Evolutionary conservation across 2,888 invertebrate genomes (phyloP).

Genomic region (Oxytorus armatus): DNA sequence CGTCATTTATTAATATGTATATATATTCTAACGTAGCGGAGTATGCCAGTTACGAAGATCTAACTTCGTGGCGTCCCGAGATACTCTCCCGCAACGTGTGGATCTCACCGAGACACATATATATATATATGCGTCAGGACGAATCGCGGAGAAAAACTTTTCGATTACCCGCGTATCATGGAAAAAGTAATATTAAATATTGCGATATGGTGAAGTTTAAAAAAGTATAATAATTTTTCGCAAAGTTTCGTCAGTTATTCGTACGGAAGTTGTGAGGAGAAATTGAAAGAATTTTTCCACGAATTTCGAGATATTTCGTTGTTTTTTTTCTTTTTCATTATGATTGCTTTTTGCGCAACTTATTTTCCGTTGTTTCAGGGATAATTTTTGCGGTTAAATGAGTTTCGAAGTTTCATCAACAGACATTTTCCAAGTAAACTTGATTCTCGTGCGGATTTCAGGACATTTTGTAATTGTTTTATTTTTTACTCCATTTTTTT

Average conservation of each 20-base stretch:
- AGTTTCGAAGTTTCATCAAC: no score
- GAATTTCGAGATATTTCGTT: neutral
- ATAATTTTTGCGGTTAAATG: no score
- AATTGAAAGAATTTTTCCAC: neutral
- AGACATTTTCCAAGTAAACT: no score
- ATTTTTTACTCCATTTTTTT: no score
- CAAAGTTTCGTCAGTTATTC: constrained; percentile 28
- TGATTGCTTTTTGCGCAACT: neutral
- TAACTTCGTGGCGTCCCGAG: constrained; percentile 6
- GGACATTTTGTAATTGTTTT: no score
- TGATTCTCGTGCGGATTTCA: no score
- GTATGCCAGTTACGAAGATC: constrained; percentile 5
- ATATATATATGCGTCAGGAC: constrained; percentile 6
- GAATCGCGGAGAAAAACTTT: constrained; percentile 38
- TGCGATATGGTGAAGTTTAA: constrained; percentile 24
- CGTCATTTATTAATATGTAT: constrained; percentile 10
- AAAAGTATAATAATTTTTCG: constrained; percentile 32
- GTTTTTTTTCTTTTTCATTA: neutral
- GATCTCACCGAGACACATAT: no score
- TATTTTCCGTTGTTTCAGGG: no score
- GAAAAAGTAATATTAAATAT: constrained; percentile 57
- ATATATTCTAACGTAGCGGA: neutral
- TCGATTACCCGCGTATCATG: constrained; percentile 39
- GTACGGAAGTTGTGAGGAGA: neutral
- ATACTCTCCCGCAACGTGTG: constrained; percentile 1